phyloP scores from a whole-genome alignment of 1,140 invertebrate species.

The Drosophila santomea region DNA sequence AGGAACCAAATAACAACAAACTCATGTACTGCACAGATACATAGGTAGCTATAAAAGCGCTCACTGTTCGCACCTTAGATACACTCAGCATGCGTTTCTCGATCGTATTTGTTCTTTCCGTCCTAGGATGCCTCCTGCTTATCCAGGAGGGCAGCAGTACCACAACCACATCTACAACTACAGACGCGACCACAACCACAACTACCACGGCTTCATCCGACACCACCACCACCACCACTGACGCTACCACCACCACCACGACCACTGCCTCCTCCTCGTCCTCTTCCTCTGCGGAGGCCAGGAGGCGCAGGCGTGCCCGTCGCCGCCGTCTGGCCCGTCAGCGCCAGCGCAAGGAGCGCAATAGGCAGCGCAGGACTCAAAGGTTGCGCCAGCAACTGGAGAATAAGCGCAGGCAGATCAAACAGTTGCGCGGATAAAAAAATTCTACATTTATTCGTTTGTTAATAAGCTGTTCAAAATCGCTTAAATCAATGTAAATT shows the following conservation, averaged over 20 bases:
- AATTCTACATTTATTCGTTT: no score
- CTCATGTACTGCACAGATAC: no score
- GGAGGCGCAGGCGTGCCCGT: background rate
- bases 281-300: conserved; percentile 13
- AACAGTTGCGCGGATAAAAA: no score
- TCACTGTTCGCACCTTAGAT: background rate
- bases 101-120: conserved; percentile 9
- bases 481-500: no score
- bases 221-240: background rate
- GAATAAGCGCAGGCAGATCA: no score
- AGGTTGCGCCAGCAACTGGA: no score
- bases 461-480: no score
- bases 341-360: conserved; percentile 5
- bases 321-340: conserved; percentile 8
- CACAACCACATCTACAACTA: no score
- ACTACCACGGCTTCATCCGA: conserved; percentile 5
- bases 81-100: conserved; percentile 24
- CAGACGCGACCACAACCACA: background rate
- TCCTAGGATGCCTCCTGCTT: conserved; percentile 21
- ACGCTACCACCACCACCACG: background rate
- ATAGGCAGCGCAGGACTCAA: conserved; percentile 10
- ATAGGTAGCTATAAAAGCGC: no score
- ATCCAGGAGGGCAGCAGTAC: conserved; percentile 1
- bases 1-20: no score
- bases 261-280: background rate